phyloP scores from a whole-genome alignment of 2,797 vertebrate genomes.

The Etheostoma nigrum region DNA sequence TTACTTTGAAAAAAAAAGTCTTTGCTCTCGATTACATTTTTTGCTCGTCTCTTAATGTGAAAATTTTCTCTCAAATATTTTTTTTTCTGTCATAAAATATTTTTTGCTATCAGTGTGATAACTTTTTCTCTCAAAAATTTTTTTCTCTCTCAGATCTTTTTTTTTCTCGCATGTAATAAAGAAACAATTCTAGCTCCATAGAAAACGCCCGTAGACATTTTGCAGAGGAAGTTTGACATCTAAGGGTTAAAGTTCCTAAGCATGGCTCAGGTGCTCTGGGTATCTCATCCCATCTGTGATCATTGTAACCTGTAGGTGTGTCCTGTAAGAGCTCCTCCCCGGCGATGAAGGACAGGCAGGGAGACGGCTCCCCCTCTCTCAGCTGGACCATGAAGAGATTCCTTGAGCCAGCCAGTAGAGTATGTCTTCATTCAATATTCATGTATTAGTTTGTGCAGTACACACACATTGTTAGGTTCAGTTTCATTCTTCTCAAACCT shows the following conservation, averaged over 20 bases:
- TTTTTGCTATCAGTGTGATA: too few species aligned
- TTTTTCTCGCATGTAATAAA: too few species aligned
- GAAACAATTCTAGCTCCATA: too few species aligned
- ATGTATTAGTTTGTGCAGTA: background rate
- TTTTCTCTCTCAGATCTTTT: too few species aligned
- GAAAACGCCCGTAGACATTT: too few species aligned
- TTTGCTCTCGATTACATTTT: too few species aligned
- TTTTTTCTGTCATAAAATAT: too few species aligned
- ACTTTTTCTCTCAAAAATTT: too few species aligned
- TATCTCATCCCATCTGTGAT: background rate
- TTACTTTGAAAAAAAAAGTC: too few species aligned
- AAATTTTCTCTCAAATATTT: too few species aligned
- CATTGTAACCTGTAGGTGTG: conserved; percentile 77
- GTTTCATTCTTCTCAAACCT: background rate
- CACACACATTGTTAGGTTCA: background rate
- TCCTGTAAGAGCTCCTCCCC: conserved; percentile 88
- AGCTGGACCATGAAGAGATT: conserved; percentile 91
- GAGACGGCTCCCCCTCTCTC: conserved; percentile 82
- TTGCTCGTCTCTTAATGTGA: too few species aligned
- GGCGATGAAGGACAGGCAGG: conserved; percentile 85
- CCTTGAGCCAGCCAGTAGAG: conserved; percentile 88
- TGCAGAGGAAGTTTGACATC: too few species aligned
- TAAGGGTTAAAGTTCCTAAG: background rate
- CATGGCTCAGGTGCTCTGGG: background rate
- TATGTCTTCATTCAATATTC: conserved; percentile 55